Percentiles rank a stretch among this genome's conserved stretches.
Conservation (phyloP, 2,113 vertebrate genomes). For the Channa argus region DNA sequence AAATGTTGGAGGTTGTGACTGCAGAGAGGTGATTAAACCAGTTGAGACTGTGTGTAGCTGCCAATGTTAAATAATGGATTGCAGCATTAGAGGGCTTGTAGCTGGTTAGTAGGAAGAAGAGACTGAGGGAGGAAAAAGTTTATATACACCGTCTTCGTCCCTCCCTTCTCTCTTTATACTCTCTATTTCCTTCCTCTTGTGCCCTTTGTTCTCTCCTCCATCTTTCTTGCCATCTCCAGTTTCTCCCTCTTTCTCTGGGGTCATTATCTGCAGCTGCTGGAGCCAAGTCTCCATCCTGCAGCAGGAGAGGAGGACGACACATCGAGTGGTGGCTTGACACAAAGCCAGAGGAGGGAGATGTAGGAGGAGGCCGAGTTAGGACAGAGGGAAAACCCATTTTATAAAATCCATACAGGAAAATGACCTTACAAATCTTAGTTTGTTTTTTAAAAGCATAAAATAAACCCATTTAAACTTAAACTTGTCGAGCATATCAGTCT, state of each 20-base stretch:
- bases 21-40: slow-evolving; percentile 36
- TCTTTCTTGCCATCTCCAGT: neutral
- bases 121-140: slow-evolving; percentile 40
- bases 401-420: too few relatives aligned
- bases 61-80: slow-evolving; percentile 66
- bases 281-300: slow-evolving; percentile 59
- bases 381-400: neutral
- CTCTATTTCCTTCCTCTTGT: slow-evolving; percentile 2
- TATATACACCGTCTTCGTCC: slow-evolving; percentile 2
- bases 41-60: slow-evolving; percentile 21
- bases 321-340: slow-evolving; percentile 40
- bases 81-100: slow-evolving; percentile 53
- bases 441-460: too few relatives aligned
- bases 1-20: slow-evolving; percentile 23
- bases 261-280: slow-evolving; percentile 50
- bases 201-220: slow-evolving; percentile 26
- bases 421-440: too few relatives aligned
- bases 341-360: slow-evolving; percentile 32
- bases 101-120: slow-evolving; percentile 27
- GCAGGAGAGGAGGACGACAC: slow-evolving; percentile 35
- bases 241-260: slow-evolving; percentile 16
- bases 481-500: too few relatives aligned
- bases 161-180: slow-evolving; percentile 5
- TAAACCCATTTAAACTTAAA: too few relatives aligned
- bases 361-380: neutral